Percentiles rank a stretch among this genome's conserved stretches.
Conservation (phyloP, 2,113 vertebrate genomes). For the Eulemur macaco region DNA sequence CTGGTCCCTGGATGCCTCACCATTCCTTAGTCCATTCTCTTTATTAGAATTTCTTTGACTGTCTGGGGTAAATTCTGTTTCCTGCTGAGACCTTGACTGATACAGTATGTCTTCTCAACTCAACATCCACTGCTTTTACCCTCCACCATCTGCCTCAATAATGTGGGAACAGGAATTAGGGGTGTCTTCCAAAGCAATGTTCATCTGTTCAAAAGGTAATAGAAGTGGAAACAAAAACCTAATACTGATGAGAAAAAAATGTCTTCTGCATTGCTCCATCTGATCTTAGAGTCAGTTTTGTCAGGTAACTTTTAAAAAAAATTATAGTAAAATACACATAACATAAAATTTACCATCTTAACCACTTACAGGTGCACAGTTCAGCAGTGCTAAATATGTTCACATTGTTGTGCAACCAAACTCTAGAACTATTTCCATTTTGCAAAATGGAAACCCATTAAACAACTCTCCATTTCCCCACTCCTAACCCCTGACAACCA, state of each 20-base stretch:
- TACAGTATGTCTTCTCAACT: background rate
- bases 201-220: background rate
- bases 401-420: background rate
- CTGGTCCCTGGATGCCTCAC: background rate
- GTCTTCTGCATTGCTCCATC: background rate
- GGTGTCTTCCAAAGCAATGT: background rate
- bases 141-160: background rate
- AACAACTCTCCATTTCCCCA: background rate
- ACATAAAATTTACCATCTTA: slow-evolving; percentile 9
- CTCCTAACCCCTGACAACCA: background rate
- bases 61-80: background rate
- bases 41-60: background rate
- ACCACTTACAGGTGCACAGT: background rate
- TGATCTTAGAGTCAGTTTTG: background rate
- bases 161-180: background rate
- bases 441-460: background rate
- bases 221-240: background rate
- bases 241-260: background rate
- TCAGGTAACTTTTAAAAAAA: background rate
- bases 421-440: background rate
- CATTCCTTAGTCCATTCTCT: background rate
- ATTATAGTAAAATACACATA: background rate
- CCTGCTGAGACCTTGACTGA: background rate
- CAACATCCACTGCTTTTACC: background rate
- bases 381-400: background rate